phyloP scores from a whole-genome alignment of 2,797 vertebrate genomes.

The Ptychadena robeensis region DNA sequence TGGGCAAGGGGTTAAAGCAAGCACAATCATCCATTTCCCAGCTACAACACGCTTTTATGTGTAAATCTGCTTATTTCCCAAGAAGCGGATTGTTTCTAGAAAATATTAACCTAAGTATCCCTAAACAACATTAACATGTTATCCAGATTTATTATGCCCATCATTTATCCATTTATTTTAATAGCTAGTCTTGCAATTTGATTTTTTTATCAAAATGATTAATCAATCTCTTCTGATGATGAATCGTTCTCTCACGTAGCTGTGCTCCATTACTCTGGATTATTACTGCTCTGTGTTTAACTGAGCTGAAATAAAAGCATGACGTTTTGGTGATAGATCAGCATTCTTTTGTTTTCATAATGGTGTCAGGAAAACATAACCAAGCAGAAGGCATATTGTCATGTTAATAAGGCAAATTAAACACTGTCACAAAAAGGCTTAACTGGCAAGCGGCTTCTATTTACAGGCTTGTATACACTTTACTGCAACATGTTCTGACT shows the following conservation, averaged over 20 bases:
- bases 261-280: constrained; percentile 40
- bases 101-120: constrained; percentile 26
- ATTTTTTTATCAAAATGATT: constrained; percentile 56
- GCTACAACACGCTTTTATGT: constrained; percentile 18
- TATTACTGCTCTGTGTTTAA: constrained; percentile 46
- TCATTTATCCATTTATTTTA: constrained; percentile 57
- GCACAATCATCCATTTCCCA: not conserved
- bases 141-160: constrained; percentile 37
- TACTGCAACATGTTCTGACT: too few relatives aligned
- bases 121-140: constrained; percentile 37
- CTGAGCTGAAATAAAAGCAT: constrained; percentile 37
- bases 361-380: constrained; percentile 19
- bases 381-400: constrained; percentile 31
- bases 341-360: constrained; percentile 5
- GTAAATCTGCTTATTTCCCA: not conserved
- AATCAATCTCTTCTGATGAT: constrained; percentile 54
- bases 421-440: constrained; percentile 12
- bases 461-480: not conserved
- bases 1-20: too few relatives aligned
- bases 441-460: not conserved
- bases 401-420: constrained; percentile 14
- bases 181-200: constrained; percentile 43
- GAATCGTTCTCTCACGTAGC: constrained; percentile 26
- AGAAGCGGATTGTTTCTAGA: constrained; percentile 10
- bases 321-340: constrained; percentile 49